Base-by-base conservation (phyloP, 2,113 vertebrate species). In the Prinia subflava region DNA sequence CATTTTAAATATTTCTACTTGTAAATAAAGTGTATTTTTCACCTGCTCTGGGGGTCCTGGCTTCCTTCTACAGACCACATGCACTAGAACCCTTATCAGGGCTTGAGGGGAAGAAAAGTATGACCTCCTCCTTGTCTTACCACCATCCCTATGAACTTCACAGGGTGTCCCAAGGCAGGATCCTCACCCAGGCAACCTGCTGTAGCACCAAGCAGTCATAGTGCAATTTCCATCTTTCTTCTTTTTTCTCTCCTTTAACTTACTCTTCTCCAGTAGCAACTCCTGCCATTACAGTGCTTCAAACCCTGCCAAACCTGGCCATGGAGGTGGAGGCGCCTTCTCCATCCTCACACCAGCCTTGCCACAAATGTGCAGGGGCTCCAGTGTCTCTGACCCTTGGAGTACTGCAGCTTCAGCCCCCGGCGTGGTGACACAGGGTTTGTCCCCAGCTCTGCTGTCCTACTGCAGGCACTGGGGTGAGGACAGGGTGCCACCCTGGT, bases 11-110 rank as follows among this genome's bases (percentile, higher is more conserved):
- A 30, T 97, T 96, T 96, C 68, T 96, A 96, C 85, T 88, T 96
- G 94, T 96, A 97, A 97, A 97, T 97, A 97, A 96, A 97, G 47
- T 90, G 68, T 97, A 96, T 96, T 97, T 97, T 96, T 97, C 90
- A 96, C 92, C 90, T 71, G 84, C 30, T 53, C 5, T 24, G 10
- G 6, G 7, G 2, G 10, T 77, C 11, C n/a, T 14, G 11, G 6
- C 7, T 53, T 28, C 3, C 1, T 74, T 6, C 19, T 22, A 5
- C 3, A 6, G 13, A 41, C 65, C 20, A 30, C 2, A 17, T 18
- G 11, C 24, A 41, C 28, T 44, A 33, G 62, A 28, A 53, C 10
- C 15, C 1, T 33, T 5, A 6, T 8, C 9, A 15, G 3, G 12
- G 8, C 17, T 47, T 24, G 35, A 62, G 23, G 7, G 2, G 23